A percentile compares a stretch with the other conserved stretches of the same genome.
Conservation (phyloP, 2,113 vertebrate genomes). For the Sinocyclocheilus anshuiensis region DNA sequence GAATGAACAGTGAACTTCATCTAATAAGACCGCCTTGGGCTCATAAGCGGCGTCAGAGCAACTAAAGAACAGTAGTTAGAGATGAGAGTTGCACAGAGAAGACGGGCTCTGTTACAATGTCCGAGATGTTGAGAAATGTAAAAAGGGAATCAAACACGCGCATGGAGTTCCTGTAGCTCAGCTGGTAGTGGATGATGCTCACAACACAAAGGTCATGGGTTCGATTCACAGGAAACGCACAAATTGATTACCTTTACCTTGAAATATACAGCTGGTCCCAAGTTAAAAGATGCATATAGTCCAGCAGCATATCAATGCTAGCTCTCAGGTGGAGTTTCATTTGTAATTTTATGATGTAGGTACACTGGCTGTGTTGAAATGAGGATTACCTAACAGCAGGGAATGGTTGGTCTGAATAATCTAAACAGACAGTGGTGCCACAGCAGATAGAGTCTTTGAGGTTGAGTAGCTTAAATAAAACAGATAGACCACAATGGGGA, state of each 20-base stretch:
- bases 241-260: neutral
- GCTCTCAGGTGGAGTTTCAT: slow-evolving; percentile 7
- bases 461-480: slow-evolving; percentile 54
- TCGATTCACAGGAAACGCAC: neutral
- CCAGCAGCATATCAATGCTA: slow-evolving; percentile 9
- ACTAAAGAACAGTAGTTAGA: slow-evolving; percentile 43
- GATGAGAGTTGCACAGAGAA: slow-evolving; percentile 20
- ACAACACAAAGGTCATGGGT: neutral
- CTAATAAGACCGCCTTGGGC: slow-evolving; percentile 52
- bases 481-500: slow-evolving; percentile 35
- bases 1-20: slow-evolving; percentile 55
- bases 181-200: neutral
- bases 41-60: slow-evolving; percentile 41
- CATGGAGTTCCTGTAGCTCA: neutral
- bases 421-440: slow-evolving; percentile 60
- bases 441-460: slow-evolving; percentile 48
- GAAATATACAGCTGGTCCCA: neutral
- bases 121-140: slow-evolving; percentile 28
- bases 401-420: slow-evolving; percentile 53
- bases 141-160: neutral
- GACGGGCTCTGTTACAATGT: neutral
- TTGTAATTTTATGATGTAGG: slow-evolving; percentile 35
- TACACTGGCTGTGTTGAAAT: slow-evolving; percentile 47
- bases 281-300: neutral
- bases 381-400: slow-evolving; percentile 47